Percentiles rank a stretch among this genome's conserved stretches.
Evolutionary conservation across 2,113 vertebrate genomes (phyloP).

Genomic region (Catharus bicknelli): DNA sequence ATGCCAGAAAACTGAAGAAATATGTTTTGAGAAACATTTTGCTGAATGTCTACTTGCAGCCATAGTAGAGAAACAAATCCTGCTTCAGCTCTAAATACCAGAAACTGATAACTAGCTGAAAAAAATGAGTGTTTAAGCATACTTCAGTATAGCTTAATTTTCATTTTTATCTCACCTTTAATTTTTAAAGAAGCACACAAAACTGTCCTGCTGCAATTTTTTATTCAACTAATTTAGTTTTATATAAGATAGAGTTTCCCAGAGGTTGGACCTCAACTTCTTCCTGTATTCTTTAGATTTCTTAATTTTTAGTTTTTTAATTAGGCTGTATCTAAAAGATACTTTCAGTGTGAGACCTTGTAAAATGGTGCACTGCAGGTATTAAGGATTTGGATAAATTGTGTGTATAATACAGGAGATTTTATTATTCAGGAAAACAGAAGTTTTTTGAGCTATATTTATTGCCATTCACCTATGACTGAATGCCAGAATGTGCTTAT

Average conservation of each 20-base stretch:
- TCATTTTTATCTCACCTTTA: not conserved
- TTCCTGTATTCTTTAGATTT: not conserved
- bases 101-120: not conserved
- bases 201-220: not conserved
- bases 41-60: not conserved
- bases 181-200: not conserved
- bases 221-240: not conserved
- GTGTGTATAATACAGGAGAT: not conserved
- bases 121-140: not conserved
- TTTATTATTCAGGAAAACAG: not conserved
- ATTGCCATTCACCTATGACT: not conserved
- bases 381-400: not conserved
- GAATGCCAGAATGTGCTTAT: not conserved
- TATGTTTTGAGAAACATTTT: not conserved
- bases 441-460: not conserved
- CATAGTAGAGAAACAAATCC: not conserved
- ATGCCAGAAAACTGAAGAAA: not conserved
- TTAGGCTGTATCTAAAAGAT: not conserved
- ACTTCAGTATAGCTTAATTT: not conserved
- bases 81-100: not conserved
- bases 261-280: not conserved
- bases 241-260: not conserved
- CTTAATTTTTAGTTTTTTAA: not conserved
- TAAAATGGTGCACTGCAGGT: not conserved
- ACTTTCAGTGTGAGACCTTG: not conserved